phyloP scores from a whole-genome alignment of 2,113 vertebrate genomes.

The Grammomys dolichurus region DNA sequence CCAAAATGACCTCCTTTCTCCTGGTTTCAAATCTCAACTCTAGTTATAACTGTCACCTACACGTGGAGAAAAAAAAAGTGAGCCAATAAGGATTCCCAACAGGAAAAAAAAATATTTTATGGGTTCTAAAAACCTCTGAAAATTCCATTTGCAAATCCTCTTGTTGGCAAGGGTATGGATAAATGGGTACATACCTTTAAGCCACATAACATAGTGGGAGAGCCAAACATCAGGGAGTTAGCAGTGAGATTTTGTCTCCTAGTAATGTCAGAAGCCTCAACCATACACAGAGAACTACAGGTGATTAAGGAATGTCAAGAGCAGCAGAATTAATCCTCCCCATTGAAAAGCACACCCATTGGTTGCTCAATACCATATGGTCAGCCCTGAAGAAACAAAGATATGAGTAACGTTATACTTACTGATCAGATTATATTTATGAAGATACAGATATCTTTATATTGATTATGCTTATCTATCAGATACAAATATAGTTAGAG shows the following conservation, averaged over 20 bases:
- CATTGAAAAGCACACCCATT: neutral
- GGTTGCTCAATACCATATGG: neutral
- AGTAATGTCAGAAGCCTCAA: neutral
- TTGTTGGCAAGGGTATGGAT: neutral
- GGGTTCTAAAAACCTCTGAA: neutral
- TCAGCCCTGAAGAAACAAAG: neutral
- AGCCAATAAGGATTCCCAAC: constrained; percentile 20
- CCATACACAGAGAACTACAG: neutral
- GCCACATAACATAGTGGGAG: neutral
- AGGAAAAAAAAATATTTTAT: constrained; percentile 8
- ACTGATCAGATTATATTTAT: neutral
- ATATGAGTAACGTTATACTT: neutral
- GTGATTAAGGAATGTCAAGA: neutral
- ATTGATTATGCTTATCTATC: too few species aligned
- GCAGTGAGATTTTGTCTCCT: neutral
- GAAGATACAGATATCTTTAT: neutral
- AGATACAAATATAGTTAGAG: neutral
- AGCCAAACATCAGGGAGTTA: too few species aligned
- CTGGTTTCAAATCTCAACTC: constrained; percentile 34
- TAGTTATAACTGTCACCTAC: neutral
- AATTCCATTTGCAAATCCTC: neutral
- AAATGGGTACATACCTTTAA: neutral
- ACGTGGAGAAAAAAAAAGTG: neutral
- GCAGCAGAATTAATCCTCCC: neutral
- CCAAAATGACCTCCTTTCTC: neutral